Evolutionary conservation across 2,888 invertebrate species (phyloP).

Genomic region (Cyrtodaria siliqua): DNA sequence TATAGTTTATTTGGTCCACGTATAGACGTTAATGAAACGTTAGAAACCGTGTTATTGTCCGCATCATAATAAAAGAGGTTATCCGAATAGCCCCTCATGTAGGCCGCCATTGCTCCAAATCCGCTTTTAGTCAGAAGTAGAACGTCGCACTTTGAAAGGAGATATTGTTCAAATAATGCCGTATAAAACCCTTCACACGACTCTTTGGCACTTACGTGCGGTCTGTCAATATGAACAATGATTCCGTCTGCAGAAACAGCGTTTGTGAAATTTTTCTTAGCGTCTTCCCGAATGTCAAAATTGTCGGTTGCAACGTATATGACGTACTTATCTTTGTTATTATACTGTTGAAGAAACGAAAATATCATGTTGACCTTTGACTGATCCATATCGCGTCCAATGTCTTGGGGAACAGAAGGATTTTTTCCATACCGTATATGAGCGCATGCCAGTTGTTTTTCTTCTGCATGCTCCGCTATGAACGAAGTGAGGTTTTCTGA

Average conservation of each 20-base stretch:
- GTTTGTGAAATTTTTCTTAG: neutral
- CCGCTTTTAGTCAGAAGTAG: constrained; percentile 41
- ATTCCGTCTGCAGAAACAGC: neutral
- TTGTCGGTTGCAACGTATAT: constrained; percentile 49
- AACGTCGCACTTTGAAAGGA: constrained; percentile 37
- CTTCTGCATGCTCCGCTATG: neutral
- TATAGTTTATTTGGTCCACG: too few species aligned
- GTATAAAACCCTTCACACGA: constrained; percentile 30
- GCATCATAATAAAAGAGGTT: constrained; percentile 19
- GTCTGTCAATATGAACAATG: constrained; percentile 43
- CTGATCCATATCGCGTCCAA: neutral
- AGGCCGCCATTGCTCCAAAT: constrained; percentile 41
- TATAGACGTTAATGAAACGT: constrained; percentile 13
- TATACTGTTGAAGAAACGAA: constrained; percentile 18
- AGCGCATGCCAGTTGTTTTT: constrained; percentile 25
- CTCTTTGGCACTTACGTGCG: neutral
- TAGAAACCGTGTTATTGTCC: neutral
- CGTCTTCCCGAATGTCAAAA: constrained; percentile 8
- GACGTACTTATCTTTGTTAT: constrained; percentile 5
- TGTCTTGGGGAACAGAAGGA: constrained; percentile 38
- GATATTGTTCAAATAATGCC: constrained; percentile 33
- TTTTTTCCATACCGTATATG: constrained; percentile 50
- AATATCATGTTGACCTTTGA: constrained; percentile 23
- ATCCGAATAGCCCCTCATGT: constrained; percentile 18
- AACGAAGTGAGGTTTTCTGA: neutral